Base-by-base conservation (phyloP, 2,113 vertebrate species). In the Xenopus borealis region DNA sequence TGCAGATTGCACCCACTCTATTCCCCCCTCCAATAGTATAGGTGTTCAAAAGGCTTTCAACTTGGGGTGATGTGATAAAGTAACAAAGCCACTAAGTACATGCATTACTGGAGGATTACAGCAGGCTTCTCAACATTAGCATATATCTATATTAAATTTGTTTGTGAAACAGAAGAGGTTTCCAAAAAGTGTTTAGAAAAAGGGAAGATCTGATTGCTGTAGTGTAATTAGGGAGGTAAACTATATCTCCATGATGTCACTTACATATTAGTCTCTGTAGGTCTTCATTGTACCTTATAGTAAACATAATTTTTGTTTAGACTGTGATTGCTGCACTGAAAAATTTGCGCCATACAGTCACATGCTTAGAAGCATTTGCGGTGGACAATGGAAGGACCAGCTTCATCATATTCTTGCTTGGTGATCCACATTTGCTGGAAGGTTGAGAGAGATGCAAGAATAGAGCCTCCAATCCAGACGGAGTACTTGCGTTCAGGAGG, bases 381-480 rank as follows among this genome's bases (percentile, higher is more conserved):
- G 53, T 52, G 61, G 20, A 80, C 79, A 66, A 80, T 76, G 5
- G 78, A 72, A 12, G 78, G 63, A 18, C 80, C 80, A 18, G 79
- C 65, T 67, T 81, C 80, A 50, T 79, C 66, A 0, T 94, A 94
- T 71, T 93, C 91, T 78, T 87, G 86, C 79, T 87, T 92, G 85
- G 85, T 93, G 81, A 94, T 89, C 93, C 92, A 94, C 91, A 93
- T 89, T 75, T 92, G 86, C 90, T 86, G 88, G 83, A 92, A 93
- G 18, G 90, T 91, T 7, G 93, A 94, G 46, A 95, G 89, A 14
- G 93, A 92, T 14, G 93, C 92, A 83, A 94, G 86, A 40, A 75
- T 66, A 1, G 81, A 83, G 0, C 77, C 73, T 1, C 69, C 82
- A 58, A 78, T 80, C 80, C 77, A 72, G 65, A 80, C 81, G 0